Evolutionary conservation across 2,888 invertebrate species (phyloP), one percentile per base, ranked within the genome.

Genomic region (Nemotelus pantherinus): DNA sequence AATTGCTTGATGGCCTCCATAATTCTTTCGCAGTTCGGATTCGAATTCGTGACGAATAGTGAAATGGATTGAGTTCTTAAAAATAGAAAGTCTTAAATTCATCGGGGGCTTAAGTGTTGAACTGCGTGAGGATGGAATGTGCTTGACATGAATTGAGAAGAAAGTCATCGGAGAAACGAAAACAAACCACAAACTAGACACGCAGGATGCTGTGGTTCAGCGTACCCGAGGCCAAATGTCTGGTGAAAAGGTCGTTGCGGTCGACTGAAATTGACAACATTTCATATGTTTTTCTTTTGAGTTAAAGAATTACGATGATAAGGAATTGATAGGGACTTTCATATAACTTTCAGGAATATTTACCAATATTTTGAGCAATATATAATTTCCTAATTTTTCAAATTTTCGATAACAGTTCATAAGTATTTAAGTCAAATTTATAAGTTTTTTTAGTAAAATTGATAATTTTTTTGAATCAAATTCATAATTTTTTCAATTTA

Each of bases 1-100:
- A 79, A 79, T 72, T 77, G 79, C 77, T 68, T 79, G 79, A 79
- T 71, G 76, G 75, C 65, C 39, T 77, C 77, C 63, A 77, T 79
- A 76, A 77, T 77, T 77, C 75, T 77, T 48, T 64, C 10, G 43
- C 25, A 25, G 25, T 25, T 25, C 25, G 70, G 64, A 6, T 63
- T 63, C 63, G 7, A 39, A 48, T 60, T 47, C 74, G 60, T 63
- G 74, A 39, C 60, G 74, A 63, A 74, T 72, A 47, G 50, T 74
- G 74, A 74, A 74, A 74, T 63, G 74, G 74, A 74, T 47, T 41
- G 47, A 60, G 63, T 60, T 48, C 39, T 48, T 74, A 74, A 74
- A 74, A 74, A 74, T 74, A 74, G 74, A 74, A 60, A 74, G 50
- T 60, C 74, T 74, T 74, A 60, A 74, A 74, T 60, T 70, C 41